Percentiles rank a stretch among this genome's conserved stretches.
Conservation (phyloP, 2,113 vertebrate genomes). For the Tenrec ecaudatus region DNA sequence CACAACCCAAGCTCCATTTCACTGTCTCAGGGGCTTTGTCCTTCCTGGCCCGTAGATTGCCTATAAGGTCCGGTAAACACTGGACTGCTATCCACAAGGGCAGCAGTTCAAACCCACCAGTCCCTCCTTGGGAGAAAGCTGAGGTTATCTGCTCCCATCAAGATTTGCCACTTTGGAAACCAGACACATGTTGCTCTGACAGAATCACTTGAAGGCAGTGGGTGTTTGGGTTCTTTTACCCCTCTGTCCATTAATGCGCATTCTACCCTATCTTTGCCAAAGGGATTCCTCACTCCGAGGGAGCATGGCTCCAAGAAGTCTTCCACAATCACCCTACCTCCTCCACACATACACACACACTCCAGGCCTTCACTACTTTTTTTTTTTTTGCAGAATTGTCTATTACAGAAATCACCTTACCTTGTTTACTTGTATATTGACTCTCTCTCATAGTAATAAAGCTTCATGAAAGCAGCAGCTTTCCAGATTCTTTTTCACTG, state of each 20-base stretch:
- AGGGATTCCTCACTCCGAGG: background rate
- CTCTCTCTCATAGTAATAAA: background rate
- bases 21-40: background rate
- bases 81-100: too few species aligned
- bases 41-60: background rate
- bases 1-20: background rate
- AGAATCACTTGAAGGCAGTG: too few species aligned
- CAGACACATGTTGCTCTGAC: too few species aligned
- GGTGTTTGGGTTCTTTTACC: background rate
- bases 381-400: background rate
- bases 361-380: background rate
- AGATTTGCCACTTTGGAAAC: too few species aligned
- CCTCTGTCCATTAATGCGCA: background rate
- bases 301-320: background rate
- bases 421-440: background rate
- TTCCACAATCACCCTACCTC: background rate
- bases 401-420: constrained; percentile 1
- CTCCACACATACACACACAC: constrained; percentile 19
- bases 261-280: background rate
- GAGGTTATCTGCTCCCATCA: too few species aligned
- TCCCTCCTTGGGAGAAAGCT: too few species aligned
- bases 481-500: background rate
- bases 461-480: background rate
- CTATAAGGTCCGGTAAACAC: background rate
- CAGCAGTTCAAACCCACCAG: too few species aligned